Evolutionary conservation across 2,797 vertebrate genomes (phyloP).

Genomic region (Cossypha polioptera): DNA sequence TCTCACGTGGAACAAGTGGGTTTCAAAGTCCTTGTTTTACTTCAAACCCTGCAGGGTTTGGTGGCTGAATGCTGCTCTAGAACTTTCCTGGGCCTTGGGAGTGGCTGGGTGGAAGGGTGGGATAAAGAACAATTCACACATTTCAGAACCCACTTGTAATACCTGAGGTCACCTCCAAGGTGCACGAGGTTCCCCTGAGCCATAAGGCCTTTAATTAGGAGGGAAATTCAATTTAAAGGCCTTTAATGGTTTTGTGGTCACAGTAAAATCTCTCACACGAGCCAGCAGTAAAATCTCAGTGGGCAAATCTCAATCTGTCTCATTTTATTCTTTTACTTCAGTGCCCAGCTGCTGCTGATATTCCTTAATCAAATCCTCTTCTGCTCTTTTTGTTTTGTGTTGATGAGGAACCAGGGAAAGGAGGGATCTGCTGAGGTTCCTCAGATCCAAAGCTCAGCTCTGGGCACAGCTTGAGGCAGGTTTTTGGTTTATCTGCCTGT

Average conservation of each 20-base stretch:
- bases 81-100: background rate
- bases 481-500: background rate
- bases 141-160: background rate
- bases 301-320: background rate
- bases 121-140: background rate
- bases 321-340: background rate
- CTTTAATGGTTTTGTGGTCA: background rate
- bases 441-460: background rate
- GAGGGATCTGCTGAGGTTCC: background rate
- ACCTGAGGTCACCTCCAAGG: background rate
- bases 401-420: background rate
- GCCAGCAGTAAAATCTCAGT: background rate
- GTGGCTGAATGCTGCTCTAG: accelerated
- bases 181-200: background rate
- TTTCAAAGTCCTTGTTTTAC: background rate
- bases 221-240: constrained; percentile 4
- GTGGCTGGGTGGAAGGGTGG: background rate
- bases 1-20: background rate
- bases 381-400: background rate
- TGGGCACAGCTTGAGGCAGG: background rate
- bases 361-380: background rate
- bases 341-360: background rate
- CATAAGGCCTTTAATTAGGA: background rate
- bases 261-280: background rate
- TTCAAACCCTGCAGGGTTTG: background rate